Base-by-base conservation (phyloP, 2,888 invertebrate genomes). In the Branchipolynoe longqiensis region DNA sequence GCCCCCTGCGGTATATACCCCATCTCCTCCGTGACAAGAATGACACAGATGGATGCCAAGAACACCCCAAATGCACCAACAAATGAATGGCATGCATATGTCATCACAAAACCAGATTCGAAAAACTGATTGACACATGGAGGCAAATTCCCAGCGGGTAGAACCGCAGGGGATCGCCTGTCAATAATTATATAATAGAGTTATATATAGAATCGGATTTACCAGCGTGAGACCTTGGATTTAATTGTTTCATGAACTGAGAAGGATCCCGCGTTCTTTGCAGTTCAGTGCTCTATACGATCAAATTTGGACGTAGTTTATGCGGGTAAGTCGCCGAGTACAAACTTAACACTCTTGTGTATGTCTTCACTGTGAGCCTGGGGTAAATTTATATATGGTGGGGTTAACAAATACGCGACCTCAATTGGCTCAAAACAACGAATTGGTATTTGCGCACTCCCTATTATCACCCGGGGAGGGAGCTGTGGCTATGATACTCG, bases 181-280 rank as follows among this genome's bases (percentile, higher is more conserved):
- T 78, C 48, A 78, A 40, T 78, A 78, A 78, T 78, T 78, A 78
- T 78, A 78, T 78, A 78, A 78, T 78, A 48, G 78, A 48, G 78
- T 78, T 78, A 78, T 78, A 78, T 78, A 78, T 78, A 54, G 78
- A 78, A 40, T 25, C 48, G 48, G 78, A 78, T 78, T 78, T 78
- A 78, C 48, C 78, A 78, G 78, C 78, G 78, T 78, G 78, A 78
- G 78, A 78, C 78, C 78, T 78, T 78, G 78, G 78, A 54, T 78
- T 78, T 78, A 78, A 78, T 78, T 78, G 78, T 78, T 78, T 78
- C 78, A 78, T 48, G 48, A 48, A 78, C 78, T 78, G 78, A 78
- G 78, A 48, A 40, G 48, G 78, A 14, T 48, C 78, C n/a, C 78
- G 78, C 78, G 78, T 78, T 78, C 78, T 78, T 78, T 78, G 78